Conservation (phyloP, 2,113 vertebrate genomes). For the Lepus europaeus region DNA sequence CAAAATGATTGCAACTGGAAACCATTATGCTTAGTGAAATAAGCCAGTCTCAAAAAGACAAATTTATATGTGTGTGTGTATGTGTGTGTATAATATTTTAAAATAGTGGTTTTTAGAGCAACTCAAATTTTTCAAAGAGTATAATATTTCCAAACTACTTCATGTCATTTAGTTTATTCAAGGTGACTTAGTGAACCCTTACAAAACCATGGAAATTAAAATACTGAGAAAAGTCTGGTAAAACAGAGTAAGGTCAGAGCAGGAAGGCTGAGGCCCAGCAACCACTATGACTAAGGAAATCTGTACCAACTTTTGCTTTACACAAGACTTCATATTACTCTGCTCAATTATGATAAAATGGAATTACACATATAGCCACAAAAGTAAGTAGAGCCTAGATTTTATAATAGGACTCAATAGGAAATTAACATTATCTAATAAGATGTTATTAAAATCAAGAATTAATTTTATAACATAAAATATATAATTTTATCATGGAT, state of each 20-base stretch:
- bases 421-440: neutral
- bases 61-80: no score
- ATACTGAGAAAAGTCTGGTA: neutral
- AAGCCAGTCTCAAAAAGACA: no score
- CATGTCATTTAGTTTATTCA: neutral
- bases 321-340: neutral
- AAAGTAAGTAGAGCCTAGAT: constrained; percentile 1
- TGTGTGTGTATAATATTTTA: neutral
- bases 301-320: neutral
- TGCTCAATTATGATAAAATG: constrained; percentile 5
- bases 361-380: neutral
- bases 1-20: no score
- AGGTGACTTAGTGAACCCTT: neutral
- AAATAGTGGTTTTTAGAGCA: constrained; percentile 2
- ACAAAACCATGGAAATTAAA: neutral
- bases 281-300: neutral
- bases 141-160: neutral
- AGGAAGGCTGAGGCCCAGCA: neutral
- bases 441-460: constrained; percentile 28
- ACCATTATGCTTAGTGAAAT: no score
- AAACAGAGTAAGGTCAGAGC: neutral
- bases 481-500: constrained; percentile 4
- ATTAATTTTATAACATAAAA: neutral
- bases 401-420: neutral
- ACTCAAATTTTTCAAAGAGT: neutral